Evolutionary conservation across 2,888 invertebrate species (phyloP), one percentile per base, ranked within the genome.

Genomic region (Oscheius sp.): DNA sequence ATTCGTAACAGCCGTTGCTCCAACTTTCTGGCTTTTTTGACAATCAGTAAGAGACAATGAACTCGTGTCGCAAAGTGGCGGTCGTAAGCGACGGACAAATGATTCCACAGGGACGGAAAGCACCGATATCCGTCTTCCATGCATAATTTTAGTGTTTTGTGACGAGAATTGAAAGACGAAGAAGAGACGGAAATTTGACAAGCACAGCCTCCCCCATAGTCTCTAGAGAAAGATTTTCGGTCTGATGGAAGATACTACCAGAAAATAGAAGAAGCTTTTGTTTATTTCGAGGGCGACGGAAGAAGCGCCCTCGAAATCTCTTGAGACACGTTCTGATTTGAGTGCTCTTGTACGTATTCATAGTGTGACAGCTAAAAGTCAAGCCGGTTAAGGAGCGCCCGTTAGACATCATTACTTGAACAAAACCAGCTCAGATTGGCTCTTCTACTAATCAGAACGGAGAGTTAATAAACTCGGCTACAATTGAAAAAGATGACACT

Each of bases 301-400:
- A n/a, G n/a, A n/a, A n/a, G n/a, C n/a, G n/a, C n/a, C n/a, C n/a
- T n/a, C n/a, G 28, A n/a, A 26, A 26, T 26, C 28, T 32, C 28
- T 14, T n/a, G 32, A 32, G 54, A 12, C n/a, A 17, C 54, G 54
- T 54, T 54, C 26, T 4, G 28, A 12, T n/a, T n/a, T 24, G 54
- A 54, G 54, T 28, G 28, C 38, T 59, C 59, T 36, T 45, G 30
- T 54, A 54, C 33, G 61, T 28, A n/a, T 30, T 49, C 32, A 26
- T 47, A 30, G 20, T 32, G 62, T 28, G 28, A 49, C 32, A 32
- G 41, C 24, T 28, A 32, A 28, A 24, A 26, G 28, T 49, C 26
- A 22, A 62, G 30, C 62, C 62, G 47, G 62, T 62, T 49, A 49
- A 45, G 24, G 32, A n/a, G n/a, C n/a, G n/a, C n/a, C 59, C 59